Base-by-base conservation (phyloP, 2,113 vertebrate species). In the Galbula dea region DNA sequence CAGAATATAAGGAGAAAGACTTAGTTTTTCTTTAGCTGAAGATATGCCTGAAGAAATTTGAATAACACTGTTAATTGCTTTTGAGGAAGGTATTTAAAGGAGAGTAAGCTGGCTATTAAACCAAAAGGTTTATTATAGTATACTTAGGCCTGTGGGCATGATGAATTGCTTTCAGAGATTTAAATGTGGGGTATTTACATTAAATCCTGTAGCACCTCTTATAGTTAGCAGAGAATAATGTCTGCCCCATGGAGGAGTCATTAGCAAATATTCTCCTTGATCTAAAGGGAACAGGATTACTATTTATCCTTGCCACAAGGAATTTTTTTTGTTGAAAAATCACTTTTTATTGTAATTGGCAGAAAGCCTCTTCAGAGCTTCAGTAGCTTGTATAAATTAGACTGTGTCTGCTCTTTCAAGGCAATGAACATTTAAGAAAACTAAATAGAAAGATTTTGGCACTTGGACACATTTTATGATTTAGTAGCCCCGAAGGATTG, bases 271-370 rank as follows among this genome's bases (percentile, higher is more conserved):
- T 29, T 61, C 26, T 46, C 1, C 71, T 80, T 69, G 23, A 43
- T 77, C 68, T 77, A 37, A 74, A 77, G 55, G 76, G 65, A 88
- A 24, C 18, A 86, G 18, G 30, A 71, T 59, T 86, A 55, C 48
- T 83, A 77, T 85, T 93, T 91, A 77, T 83, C 59, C 52, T 93
- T 74, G 51, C 88, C 83, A 80, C 26, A 74, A 85, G 88, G 46
- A 83, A n/a, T n/a, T n/a, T n/a, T n/a, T n/a, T n/a, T n/a, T n/a
- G n/a, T n/a, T n/a, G n/a, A n/a, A n/a, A n/a, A n/a, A n/a, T 58
- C 3, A 7, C 41, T 55, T 91, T 73, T 46, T 75, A 65, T 65
- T 75, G 18, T 72, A 86, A 75, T 59, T 82, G 55, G 61, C 57
- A 86, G 29, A 73, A 86, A 59, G 30, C 66, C 46, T 81, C n/a